Evolutionary conservation across 1,140 invertebrate species (phyloP).

Genomic region (Drosophila saltans): DNA sequence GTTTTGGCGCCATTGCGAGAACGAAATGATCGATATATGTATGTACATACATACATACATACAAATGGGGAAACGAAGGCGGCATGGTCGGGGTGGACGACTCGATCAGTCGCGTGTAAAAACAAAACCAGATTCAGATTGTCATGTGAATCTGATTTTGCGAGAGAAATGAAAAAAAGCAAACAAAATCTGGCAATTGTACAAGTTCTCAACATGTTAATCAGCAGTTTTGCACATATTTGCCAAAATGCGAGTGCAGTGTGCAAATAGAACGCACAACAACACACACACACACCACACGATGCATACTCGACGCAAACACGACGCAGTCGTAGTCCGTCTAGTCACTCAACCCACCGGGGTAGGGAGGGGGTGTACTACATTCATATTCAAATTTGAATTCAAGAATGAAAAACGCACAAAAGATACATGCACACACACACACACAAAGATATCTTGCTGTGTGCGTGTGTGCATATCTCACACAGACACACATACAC

Average conservation of each 20-base stretch:
- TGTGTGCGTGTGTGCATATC: neutral
- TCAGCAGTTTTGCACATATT: constrained; percentile 34
- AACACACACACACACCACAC: neutral
- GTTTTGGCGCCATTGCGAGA: constrained; percentile 53
- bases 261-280: constrained; percentile 4
- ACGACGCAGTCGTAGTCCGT: too few relatives aligned
- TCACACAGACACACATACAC: constrained; percentile 6
- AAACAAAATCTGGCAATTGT: constrained; percentile 2
- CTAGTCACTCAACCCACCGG: too few relatives aligned
- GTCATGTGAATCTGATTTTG: constrained; percentile 57
- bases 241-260: constrained; percentile 1
- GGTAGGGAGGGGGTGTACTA: neutral
- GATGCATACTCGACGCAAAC: too few relatives aligned
- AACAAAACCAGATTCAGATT: constrained; percentile 57
- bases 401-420: constrained; percentile 44
- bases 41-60: too few relatives aligned
- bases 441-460: constrained; percentile 4
- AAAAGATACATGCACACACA: constrained; percentile 20
- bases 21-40: constrained; percentile 23
- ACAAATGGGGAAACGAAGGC: too few relatives aligned
- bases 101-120: constrained; percentile 44
- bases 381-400: constrained; percentile 12
- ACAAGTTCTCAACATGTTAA: constrained; percentile 34
- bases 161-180: neutral
- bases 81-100: too few relatives aligned